Conservation (phyloP, 23 tunicate species). For the Pegea sp. region DNA sequence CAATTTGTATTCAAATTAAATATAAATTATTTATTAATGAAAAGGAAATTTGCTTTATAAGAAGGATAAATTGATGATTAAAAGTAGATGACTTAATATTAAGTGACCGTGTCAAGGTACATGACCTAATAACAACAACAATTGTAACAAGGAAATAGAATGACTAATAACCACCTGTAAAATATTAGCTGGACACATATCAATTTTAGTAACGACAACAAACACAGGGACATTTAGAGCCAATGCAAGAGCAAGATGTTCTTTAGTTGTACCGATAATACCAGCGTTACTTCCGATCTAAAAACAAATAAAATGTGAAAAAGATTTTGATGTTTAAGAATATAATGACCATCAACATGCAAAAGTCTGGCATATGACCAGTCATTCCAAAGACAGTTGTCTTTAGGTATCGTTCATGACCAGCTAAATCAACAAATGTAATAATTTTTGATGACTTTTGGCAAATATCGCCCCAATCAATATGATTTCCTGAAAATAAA, state of each 20-base stretch:
- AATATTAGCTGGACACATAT: slow-evolving; percentile 94
- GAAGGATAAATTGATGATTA: no score
- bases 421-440: slow-evolving; percentile 97
- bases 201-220: slow-evolving; percentile 97
- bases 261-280: slow-evolving; percentile 94
- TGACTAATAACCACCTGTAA: no score
- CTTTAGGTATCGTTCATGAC: slow-evolving; percentile 90
- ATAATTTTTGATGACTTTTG: slow-evolving; percentile 81
- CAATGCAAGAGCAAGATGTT: slow-evolving; percentile 90
- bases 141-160: no score
- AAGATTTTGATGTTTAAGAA: background rate
- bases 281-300: slow-evolving; percentile 97
- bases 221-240: slow-evolving; percentile 98
- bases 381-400: slow-evolving; percentile 99
- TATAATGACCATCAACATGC: slow-evolving; percentile 64
- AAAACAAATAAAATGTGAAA: background rate
- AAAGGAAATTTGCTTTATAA: no score
- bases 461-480: slow-evolving; percentile 88
- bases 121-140: no score
- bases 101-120: no score
- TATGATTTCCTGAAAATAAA: slow-evolving; percentile 28
- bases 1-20: no score
- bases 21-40: no score
- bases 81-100: no score
- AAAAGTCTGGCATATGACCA: slow-evolving; percentile 95